These are phyloP conservation scores for Eledone cirrhosa DNA, from an alignment of 2,888 invertebrate genomes.

Conservation along the genomic window DNA sequence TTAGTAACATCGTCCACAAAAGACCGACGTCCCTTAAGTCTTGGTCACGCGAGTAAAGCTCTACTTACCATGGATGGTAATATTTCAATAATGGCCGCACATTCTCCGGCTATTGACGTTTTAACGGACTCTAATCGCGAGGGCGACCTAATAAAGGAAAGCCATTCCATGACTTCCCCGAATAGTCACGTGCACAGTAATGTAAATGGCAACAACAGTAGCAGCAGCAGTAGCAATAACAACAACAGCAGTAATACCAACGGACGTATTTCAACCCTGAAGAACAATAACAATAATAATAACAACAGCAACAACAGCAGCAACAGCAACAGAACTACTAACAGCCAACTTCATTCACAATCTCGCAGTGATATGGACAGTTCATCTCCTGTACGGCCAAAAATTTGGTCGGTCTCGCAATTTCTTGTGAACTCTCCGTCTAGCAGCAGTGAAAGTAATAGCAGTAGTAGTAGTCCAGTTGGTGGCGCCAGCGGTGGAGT, in stretches of 20 bases:
- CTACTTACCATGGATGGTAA: too few species aligned
- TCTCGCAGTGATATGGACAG: background rate
- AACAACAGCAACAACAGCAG: background rate
- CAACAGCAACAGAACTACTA: background rate
- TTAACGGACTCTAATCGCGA: constrained; percentile 17
- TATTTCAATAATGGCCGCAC: too few species aligned
- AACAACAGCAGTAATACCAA: background rate
- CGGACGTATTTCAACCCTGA: background rate
- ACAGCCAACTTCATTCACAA: background rate
- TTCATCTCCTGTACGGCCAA: constrained; percentile 42
- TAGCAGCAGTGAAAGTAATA: constrained; percentile 26
- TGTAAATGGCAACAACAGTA: too few species aligned
- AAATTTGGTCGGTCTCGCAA: constrained; percentile 56
- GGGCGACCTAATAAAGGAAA: background rate
- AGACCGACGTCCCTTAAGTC: background rate
- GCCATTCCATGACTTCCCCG: background rate
- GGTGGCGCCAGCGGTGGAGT: constrained; percentile 33
- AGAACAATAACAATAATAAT: background rate
- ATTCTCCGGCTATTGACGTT: background rate
- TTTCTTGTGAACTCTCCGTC: constrained; percentile 42
- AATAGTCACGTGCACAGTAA: too few species aligned
- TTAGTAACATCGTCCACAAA: constrained; percentile 8
- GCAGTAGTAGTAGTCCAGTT: constrained; percentile 29
- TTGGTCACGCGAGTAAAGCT: background rate
- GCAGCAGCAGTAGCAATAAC: background rate